Evolutionary conservation across 2,113 vertebrate genomes (phyloP), one percentile per base, ranked within the genome.

Genomic region (Peromyscus californicus): DNA sequence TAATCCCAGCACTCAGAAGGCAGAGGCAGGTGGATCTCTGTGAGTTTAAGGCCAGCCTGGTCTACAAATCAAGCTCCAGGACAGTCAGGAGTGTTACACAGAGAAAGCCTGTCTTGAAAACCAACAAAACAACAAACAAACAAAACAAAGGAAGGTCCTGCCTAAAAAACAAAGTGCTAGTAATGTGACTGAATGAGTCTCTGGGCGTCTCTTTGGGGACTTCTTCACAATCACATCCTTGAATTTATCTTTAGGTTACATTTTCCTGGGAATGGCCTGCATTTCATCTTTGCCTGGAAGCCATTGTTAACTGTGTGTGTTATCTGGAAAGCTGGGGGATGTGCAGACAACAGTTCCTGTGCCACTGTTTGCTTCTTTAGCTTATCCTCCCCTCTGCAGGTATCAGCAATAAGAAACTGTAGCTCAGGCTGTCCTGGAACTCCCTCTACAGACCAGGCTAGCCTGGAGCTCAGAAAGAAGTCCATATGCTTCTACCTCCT

Each of bases 241-340:
- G n/a, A 61, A 67, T 95, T 95, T 61, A 86, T 67, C 85, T 90
- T 96, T 39, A 94, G 69, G 79, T 15, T 54, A 45, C 1, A n/a
- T 96, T 95, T 93, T 91, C 89, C 69, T 74, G 61, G 94, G 39
- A 86, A 93, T 51, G 19, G 11, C 24, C 51, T 86, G 22, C 78
- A 70, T 48, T 61, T 93, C 70, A 82, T 76, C 95, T 93, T 31
- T 79, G 26, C 19, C 67, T 93, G 91, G 54, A 15, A 54, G 54
- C 12, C 54, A 51, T 54, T 54, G 54, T 54, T 54, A 54, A 54
- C 15, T 13, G 13, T 88, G 76, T 54, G 16, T 42, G 9, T 95
- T 83, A 83, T 83, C 39, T 82, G 29, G 83, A 78, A 95, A 90
- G 48, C 48, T 24, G 92, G 57, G 63, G 33, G 22, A 97, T 63